These are phyloP conservation scores for Clarias macrocephalus DNA, from an alignment of 2,113 vertebrate genomes.

Conservation along the genomic window DNA sequence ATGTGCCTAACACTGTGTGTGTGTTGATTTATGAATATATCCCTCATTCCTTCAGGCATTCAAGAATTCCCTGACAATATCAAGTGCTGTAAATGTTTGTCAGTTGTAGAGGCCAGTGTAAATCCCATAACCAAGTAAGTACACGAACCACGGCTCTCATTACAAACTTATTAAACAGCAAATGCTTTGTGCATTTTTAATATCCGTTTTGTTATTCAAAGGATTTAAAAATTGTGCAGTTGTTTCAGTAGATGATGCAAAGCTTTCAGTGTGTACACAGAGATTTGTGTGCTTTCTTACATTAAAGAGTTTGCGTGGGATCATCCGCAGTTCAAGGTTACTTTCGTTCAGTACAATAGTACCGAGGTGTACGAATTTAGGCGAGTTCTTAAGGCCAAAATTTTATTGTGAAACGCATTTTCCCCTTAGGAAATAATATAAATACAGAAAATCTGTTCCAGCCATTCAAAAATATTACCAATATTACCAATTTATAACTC, in stretches of 20 bases:
- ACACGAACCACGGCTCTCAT: slow-evolving; percentile 36
- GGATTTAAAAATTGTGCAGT: not conserved
- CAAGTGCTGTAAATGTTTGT: slow-evolving; percentile 98
- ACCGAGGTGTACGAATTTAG: too few relatives aligned
- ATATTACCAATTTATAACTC: too few relatives aligned
- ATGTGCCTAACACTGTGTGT: not conserved
- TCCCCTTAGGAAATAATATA: too few relatives aligned
- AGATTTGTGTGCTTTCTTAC: not conserved
- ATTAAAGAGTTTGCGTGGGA: not conserved
- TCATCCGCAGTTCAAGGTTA: not conserved
- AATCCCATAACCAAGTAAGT: slow-evolving; percentile 99
- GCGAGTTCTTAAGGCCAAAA: too few relatives aligned
- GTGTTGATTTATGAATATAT: slow-evolving; percentile 23
- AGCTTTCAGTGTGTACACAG: not conserved
- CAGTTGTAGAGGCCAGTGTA: slow-evolving; percentile 98
- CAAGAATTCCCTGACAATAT: slow-evolving; percentile 99
- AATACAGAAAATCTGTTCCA: too few relatives aligned
- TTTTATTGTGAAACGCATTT: too few relatives aligned
- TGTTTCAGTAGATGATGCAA: not conserved
- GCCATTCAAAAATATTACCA: too few relatives aligned
- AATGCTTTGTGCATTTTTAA: not conserved
- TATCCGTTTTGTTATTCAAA: not conserved
- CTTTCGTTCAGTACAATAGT: not conserved
- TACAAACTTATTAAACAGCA: slow-evolving; percentile 22
- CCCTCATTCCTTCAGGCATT: slow-evolving; percentile 78